Conservation (phyloP, 2,113 vertebrate genomes). For the Silurus asotus region DNA sequence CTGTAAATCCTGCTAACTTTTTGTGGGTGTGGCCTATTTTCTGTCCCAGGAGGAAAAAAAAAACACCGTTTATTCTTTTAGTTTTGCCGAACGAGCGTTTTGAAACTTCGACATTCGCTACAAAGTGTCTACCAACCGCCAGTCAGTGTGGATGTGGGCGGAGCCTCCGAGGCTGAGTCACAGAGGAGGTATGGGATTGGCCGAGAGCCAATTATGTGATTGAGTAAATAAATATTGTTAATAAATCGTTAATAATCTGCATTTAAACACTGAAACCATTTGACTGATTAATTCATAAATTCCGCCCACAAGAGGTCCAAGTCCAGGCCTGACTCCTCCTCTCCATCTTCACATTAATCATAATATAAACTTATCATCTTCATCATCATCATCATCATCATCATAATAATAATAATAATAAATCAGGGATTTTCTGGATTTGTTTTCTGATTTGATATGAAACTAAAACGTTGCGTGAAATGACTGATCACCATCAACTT, state of each 20-base stretch:
- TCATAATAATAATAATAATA: constrained; percentile 19
- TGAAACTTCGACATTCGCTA: neutral
- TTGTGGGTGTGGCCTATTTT: neutral
- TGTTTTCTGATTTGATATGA: constrained; percentile 3
- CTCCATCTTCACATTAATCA: neutral
- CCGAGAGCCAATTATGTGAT: neutral
- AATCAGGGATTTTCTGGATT: neutral
- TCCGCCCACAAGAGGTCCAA: neutral
- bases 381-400: constrained; percentile 2
- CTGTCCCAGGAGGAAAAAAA: neutral
- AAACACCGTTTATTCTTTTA: neutral
- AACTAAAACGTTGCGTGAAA: neutral
- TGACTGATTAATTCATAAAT: neutral
- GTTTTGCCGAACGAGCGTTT: neutral
- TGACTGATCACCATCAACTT: constrained; percentile 19
- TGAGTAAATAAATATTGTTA: neutral
- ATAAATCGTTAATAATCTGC: neutral
- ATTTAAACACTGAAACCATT: neutral
- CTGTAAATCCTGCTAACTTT: neutral
- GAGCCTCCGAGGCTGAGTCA: neutral
- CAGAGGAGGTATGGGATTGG: neutral
- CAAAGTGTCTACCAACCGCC: neutral
- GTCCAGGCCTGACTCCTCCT: neutral
- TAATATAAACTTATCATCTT: neutral
- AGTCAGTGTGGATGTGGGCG: neutral